Evolutionary conservation across 2,888 invertebrate species (phyloP).

Genomic region (Ecliptopera silaceata): DNA sequence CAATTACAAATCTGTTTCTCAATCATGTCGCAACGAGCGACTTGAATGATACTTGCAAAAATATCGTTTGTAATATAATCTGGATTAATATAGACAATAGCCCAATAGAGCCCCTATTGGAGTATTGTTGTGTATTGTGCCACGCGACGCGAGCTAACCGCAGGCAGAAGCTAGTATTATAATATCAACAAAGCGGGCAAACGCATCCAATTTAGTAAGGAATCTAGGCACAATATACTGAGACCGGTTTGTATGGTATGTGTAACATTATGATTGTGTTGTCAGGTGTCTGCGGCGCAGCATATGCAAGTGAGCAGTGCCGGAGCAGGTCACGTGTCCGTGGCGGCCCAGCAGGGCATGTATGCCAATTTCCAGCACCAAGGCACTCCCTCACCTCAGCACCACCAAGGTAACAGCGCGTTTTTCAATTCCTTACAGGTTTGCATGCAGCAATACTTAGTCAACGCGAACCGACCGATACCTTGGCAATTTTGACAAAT

Average conservation of each 20-base stretch:
- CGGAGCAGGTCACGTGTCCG: conserved; percentile 87
- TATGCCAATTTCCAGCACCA: conserved; percentile 84
- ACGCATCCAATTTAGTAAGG: not conserved
- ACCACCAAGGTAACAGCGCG: conserved; percentile 50
- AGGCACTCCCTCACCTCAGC: conserved; percentile 74
- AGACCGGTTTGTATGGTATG: conserved; percentile 3
- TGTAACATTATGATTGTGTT: conserved; percentile 26
- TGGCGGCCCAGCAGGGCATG: conserved; percentile 93
- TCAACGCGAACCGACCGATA: conserved; percentile 1
- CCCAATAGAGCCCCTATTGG: too few species aligned
- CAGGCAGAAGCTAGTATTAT: not conserved
- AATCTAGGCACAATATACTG: conserved; percentile 1
- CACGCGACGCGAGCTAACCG: too few species aligned
- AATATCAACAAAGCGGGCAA: not conserved
- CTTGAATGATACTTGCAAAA: too few species aligned
- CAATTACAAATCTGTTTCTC: too few species aligned
- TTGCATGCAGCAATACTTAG: not conserved
- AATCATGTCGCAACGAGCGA: too few species aligned
- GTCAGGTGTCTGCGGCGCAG: conserved; percentile 93
- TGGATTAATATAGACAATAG: too few species aligned
- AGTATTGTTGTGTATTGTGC: too few species aligned
- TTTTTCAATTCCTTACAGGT: not conserved
- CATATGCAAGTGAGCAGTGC: conserved; percentile 91
- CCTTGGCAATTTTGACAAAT: conserved; percentile 16
- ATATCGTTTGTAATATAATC: too few species aligned